phyloP scores from a whole-genome alignment of 2,797 vertebrate species.

The Ispidina picta region DNA sequence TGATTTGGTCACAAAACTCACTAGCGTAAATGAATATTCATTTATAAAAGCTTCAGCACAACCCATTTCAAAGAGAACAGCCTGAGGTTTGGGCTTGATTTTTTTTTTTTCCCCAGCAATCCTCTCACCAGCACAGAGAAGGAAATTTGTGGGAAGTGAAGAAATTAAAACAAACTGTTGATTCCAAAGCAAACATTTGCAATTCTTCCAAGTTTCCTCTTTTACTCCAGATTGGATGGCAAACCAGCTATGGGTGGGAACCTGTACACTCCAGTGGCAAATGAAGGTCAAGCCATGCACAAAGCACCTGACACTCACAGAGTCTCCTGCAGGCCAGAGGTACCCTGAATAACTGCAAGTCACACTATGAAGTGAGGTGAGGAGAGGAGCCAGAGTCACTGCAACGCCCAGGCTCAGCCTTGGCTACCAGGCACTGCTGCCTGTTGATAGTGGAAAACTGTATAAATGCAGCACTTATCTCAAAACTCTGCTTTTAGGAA shows the following conservation, averaged over 20 bases:
- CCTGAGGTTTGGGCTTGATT: background rate
- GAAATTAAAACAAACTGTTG: background rate
- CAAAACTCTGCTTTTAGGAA: background rate
- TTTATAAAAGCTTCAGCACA: background rate
- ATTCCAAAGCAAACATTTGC: background rate
- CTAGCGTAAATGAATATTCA: slow-evolving; percentile 35
- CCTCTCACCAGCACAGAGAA: background rate
- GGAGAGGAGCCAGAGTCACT: background rate
- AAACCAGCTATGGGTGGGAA: background rate
- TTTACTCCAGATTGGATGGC: background rate
- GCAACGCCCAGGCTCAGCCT: background rate
- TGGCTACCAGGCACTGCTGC: background rate
- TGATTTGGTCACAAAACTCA: slow-evolving; percentile 47
- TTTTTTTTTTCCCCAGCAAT: background rate
- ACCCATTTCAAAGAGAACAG: background rate
- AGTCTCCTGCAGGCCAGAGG: background rate
- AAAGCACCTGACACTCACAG: background rate
- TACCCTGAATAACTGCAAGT: no score
- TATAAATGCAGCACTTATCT: background rate
- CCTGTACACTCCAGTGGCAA: background rate
- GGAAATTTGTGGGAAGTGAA: background rate
- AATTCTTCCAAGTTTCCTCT: background rate
- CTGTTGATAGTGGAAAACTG: background rate
- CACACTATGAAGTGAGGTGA: background rate
- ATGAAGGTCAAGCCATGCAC: background rate